A percentile compares a stretch with the other conserved stretches of the same genome.
Evolutionary conservation across 2,797 vertebrate species (phyloP).

Genomic region (Tympanoctomys barrerae): DNA sequence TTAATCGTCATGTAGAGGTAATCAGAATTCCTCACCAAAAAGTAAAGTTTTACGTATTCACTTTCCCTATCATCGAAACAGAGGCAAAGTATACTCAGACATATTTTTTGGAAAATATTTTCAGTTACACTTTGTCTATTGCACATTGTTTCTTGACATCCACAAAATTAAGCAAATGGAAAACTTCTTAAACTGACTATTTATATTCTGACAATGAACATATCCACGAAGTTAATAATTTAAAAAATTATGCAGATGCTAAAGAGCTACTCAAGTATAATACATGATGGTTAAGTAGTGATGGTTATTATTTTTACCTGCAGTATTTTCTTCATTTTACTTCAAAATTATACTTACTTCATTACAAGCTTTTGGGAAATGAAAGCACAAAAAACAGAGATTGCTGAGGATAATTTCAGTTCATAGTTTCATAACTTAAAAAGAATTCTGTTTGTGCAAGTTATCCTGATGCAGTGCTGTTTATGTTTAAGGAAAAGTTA

Average conservation of each 20-base stretch:
- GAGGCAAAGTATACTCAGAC: background rate
- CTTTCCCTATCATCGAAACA: background rate
- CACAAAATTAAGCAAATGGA: conserved; percentile 55
- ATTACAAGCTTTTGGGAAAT: conserved; percentile 51
- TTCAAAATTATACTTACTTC: conserved; percentile 19
- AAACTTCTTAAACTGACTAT: conserved; percentile 59
- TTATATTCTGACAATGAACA: conserved; percentile 56
- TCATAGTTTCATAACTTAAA: conserved; percentile 14
- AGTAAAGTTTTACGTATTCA: background rate
- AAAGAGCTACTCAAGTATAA: background rate
- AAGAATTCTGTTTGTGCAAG: conserved; percentile 45
- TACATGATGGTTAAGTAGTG: conserved; percentile 43
- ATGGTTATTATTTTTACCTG: conserved; percentile 25
- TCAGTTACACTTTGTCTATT: conserved; percentile 50
- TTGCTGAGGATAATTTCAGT: conserved; percentile 39
- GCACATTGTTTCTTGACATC: conserved; percentile 33
- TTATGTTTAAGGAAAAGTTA: conserved; percentile 71
- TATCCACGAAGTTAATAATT: conserved; percentile 13
- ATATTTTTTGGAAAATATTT: conserved; percentile 42
- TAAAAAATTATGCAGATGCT: background rate
- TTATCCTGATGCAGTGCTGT: conserved; percentile 42
- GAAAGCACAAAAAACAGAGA: background rate
- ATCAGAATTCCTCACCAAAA: conserved; percentile 11
- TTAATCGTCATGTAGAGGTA: background rate
- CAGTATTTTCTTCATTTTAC: background rate